phyloP scores from a whole-genome alignment of 1,140 invertebrate genomes.

The Heliothis virescens region DNA sequence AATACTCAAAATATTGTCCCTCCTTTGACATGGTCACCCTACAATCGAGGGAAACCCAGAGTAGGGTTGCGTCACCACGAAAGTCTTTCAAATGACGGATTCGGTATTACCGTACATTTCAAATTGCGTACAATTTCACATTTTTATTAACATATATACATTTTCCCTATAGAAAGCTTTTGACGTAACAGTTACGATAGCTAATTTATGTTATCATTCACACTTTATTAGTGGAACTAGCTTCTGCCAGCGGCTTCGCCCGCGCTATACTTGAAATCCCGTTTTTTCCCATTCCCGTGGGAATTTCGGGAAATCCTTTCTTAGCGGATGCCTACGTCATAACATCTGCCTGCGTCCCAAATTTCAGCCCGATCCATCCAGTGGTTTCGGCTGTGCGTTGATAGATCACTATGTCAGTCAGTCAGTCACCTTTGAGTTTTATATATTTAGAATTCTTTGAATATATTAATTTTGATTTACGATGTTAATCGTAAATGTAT shows the following conservation, averaged over 20 bases:
- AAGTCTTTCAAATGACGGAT: conserved; percentile 35
- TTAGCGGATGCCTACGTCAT: too few species aligned
- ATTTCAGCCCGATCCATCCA: too few species aligned
- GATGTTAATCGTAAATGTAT: not conserved
- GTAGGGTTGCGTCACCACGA: conserved; percentile 21
- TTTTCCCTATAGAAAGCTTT: conserved; percentile 28
- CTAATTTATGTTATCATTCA: conserved; percentile 12
- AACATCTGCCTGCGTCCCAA: too few species aligned
- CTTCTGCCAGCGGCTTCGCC: too few species aligned
- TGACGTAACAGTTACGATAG: conserved; percentile 15
- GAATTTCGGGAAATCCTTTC: too few species aligned
- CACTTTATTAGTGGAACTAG: conserved; percentile 10
- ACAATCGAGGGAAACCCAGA: conserved; percentile 35
- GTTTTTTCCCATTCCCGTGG: too few species aligned
- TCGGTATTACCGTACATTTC: conserved; percentile 13
- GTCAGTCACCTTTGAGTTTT: too few species aligned
- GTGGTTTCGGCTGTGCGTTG: too few species aligned
- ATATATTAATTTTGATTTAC: not conserved
- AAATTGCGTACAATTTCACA: conserved; percentile 35
- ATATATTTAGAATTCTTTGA: too few species aligned
- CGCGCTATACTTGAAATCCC: too few species aligned
- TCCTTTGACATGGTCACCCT: not conserved
- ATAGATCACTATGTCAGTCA: too few species aligned
- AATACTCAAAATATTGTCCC: not conserved
- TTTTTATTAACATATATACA: conserved; percentile 27